Conservation (phyloP, 2,113 vertebrate genomes). For the Cyphomyrus plagiostoma region DNA sequence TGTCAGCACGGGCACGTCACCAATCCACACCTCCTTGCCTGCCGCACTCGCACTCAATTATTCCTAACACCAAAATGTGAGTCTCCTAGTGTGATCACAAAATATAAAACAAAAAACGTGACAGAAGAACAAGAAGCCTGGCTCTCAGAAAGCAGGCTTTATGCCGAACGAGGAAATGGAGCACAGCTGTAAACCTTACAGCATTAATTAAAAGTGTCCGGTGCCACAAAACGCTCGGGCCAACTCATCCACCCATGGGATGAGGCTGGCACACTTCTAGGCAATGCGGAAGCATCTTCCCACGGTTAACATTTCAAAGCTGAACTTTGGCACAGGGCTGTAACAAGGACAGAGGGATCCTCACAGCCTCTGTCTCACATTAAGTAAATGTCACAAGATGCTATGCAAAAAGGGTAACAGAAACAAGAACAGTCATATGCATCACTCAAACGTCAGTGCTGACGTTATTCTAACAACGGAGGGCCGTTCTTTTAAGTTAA, state of each 20-base stretch:
- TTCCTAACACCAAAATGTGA: background rate
- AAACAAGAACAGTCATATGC: background rate
- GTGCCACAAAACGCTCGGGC: background rate
- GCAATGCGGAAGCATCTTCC: background rate
- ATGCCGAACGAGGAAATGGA: background rate
- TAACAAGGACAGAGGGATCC: background rate
- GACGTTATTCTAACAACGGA: background rate
- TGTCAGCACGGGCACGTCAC: background rate
- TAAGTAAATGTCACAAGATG: background rate
- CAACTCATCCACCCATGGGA: background rate
- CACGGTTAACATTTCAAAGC: conserved; percentile 1
- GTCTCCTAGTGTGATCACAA: background rate
- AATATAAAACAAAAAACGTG: background rate
- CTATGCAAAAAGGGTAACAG: background rate
- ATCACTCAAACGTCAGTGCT: background rate
- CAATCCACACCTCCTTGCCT: background rate
- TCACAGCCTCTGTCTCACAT: background rate
- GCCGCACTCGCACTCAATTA: background rate
- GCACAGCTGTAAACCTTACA: background rate
- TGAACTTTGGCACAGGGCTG: background rate
- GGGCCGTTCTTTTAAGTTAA: background rate
- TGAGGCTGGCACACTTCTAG: background rate
- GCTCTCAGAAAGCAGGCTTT: background rate
- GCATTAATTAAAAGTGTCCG: background rate
- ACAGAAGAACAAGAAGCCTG: background rate